Evolutionary conservation across 2,113 vertebrate species (phyloP).

Genomic region (Sterrhoptilus dennistouni): DNA sequence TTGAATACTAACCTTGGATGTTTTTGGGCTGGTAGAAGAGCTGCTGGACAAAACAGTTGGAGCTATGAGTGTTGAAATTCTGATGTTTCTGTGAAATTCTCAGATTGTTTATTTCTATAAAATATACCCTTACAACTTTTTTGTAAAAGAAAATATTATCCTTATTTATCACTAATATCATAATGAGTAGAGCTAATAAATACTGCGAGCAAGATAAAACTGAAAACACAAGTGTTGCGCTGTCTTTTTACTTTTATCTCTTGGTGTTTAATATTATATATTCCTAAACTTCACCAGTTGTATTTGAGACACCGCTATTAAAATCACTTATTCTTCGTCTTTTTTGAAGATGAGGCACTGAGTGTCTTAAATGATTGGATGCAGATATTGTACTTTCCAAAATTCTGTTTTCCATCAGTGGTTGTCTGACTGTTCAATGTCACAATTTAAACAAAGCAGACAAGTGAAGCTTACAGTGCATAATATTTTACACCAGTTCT

Average conservation of each 20-base stretch:
- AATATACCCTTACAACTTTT: constrained; percentile 68
- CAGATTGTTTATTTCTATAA: constrained; percentile 68
- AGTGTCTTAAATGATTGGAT: background rate
- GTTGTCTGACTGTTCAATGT: background rate
- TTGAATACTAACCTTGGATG: constrained; percentile 47
- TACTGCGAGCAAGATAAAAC: constrained; percentile 50
- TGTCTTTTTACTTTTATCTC: constrained; percentile 25
- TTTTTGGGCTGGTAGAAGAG: constrained; percentile 34
- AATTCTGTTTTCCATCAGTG: background rate
- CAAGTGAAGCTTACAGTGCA: constrained; percentile 12
- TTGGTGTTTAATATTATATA: constrained; percentile 37
- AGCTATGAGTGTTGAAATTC: constrained; percentile 67
- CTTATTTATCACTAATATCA: constrained; percentile 72
- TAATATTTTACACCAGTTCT: constrained; percentile 28
- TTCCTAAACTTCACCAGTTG: background rate
- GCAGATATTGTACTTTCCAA: background rate
- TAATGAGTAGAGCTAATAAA: constrained; percentile 70
- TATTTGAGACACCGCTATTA: background rate
- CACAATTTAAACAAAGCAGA: background rate
- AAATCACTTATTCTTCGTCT: background rate
- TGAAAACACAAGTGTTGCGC: constrained; percentile 32
- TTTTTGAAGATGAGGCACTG: background rate
- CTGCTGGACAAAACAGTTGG: constrained; percentile 51
- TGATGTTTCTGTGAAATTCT: constrained; percentile 78
- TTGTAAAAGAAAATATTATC: constrained; percentile 66